These are phyloP conservation scores for Parelbella ahira DNA, from an alignment of 2,888 invertebrate species.

Conservation along the genomic window DNA sequence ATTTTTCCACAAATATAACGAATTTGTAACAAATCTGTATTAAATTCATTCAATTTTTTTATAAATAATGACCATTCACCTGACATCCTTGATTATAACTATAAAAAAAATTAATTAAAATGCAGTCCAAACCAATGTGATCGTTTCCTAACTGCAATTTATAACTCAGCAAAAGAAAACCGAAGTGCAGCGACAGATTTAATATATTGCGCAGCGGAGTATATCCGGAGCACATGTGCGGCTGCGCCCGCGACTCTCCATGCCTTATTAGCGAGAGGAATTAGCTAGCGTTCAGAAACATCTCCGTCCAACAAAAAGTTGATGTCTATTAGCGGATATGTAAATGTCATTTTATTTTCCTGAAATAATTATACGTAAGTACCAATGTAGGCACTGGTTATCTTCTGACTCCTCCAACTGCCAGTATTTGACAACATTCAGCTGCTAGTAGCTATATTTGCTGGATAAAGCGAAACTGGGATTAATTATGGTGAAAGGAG, in stretches of 20 bases:
- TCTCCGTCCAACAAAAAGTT: conserved; percentile 13
- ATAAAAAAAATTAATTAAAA: too few species aligned
- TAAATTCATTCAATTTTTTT: too few species aligned
- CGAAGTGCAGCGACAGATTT: conserved; percentile 40
- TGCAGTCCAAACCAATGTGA: conserved; percentile 7
- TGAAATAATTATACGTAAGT: conserved; percentile 14
- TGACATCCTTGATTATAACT: background rate
- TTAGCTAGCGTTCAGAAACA: conserved; percentile 41
- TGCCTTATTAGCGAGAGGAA: conserved; percentile 70
- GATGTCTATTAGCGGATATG: conserved; percentile 11
- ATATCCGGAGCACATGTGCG: conserved; percentile 58
- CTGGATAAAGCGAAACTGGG: too few species aligned
- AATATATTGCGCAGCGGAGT: conserved; percentile 42
- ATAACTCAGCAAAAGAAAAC: conserved; percentile 33
- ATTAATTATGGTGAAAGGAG: too few species aligned
- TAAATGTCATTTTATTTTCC: conserved; percentile 1
- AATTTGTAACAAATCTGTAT: too few species aligned
- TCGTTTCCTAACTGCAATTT: conserved; percentile 32
- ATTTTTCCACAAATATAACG: too few species aligned
- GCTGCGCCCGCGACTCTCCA: conserved; percentile 52
- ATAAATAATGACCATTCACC: too few species aligned
- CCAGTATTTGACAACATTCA: too few species aligned
- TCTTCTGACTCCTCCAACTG: too few species aligned
- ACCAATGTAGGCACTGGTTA: too few species aligned
- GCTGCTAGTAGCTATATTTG: too few species aligned